These are phyloP conservation scores for Piaya cayana DNA, from an alignment of 2,113 vertebrate species.

Conservation along the genomic window DNA sequence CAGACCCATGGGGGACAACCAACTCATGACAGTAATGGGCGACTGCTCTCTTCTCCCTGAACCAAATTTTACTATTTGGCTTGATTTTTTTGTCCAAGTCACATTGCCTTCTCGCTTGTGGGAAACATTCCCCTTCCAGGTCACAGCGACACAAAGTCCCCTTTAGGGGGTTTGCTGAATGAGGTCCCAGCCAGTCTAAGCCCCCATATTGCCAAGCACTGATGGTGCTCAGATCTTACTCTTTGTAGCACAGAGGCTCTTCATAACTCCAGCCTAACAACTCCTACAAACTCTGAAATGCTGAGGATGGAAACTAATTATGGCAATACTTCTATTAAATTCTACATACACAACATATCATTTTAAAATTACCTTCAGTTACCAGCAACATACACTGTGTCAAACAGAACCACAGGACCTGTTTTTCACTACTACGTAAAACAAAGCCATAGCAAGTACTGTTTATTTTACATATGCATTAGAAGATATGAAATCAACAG, in stretches of 20 bases:
- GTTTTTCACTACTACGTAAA: not conserved
- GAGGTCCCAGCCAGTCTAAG: not conserved
- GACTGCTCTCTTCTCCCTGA: not conserved
- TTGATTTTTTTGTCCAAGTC: not conserved
- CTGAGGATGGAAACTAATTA: not conserved
- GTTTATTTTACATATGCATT: not conserved
- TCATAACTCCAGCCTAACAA: not conserved
- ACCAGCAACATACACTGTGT: not conserved
- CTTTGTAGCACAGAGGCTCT: not conserved
- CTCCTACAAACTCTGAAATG: not conserved
- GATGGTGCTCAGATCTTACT: not conserved
- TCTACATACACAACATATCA: not conserved
- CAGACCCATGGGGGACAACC: not conserved
- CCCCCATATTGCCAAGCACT: too few species aligned
- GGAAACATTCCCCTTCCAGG: not conserved
- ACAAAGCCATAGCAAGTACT: not conserved
- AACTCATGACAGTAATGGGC: not conserved
- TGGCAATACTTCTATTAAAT: not conserved
- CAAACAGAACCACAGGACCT: not conserved
- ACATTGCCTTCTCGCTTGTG: not conserved
- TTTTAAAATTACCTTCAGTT: not conserved
- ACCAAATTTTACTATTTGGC: not conserved
- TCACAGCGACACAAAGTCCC: not conserved
- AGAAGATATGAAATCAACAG: not conserved
- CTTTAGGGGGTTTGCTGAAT: not conserved